Evolutionary conservation across 2,797 vertebrate genomes (phyloP).

Genomic region (Alcedo atthis): DNA sequence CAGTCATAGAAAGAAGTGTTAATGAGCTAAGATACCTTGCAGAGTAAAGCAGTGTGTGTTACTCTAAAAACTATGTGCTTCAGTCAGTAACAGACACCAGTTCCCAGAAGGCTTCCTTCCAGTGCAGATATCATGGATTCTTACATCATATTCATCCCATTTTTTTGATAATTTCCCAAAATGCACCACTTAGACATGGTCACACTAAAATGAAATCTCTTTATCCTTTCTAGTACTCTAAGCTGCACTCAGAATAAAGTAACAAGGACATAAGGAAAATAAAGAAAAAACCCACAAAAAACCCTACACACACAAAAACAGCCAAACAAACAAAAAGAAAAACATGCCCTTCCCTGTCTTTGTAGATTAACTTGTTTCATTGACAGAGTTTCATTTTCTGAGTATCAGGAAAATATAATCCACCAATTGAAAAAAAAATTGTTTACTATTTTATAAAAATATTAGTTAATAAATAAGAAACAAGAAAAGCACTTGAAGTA

Average conservation of each 20-base stretch:
- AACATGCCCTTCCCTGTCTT: not conserved
- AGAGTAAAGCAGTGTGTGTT: not conserved
- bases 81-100: not conserved
- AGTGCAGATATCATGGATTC: not conserved
- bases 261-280: not conserved
- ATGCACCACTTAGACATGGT: not conserved
- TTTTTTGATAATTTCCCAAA: not conserved
- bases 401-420: constrained; percentile 28
- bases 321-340: not conserved
- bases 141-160: not conserved
- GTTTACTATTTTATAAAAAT: not conserved
- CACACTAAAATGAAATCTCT: not conserved
- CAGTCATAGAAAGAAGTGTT: not conserved
- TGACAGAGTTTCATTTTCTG: not conserved
- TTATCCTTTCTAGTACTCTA: not conserved
- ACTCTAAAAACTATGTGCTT: not conserved
- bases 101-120: not conserved
- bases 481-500: not conserved
- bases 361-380: constrained; percentile 27
- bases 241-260: not conserved
- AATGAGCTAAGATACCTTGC: not conserved
- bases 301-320: no score
- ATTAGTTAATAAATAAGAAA: not conserved
- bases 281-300: not conserved
- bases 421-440: not conserved